A percentile compares a stretch with the other conserved stretches of the same genome.
These are phyloP conservation scores for Drosophila aldrichi DNA, from an alignment of 2,888 invertebrate genomes.

Conservation along the genomic window DNA sequence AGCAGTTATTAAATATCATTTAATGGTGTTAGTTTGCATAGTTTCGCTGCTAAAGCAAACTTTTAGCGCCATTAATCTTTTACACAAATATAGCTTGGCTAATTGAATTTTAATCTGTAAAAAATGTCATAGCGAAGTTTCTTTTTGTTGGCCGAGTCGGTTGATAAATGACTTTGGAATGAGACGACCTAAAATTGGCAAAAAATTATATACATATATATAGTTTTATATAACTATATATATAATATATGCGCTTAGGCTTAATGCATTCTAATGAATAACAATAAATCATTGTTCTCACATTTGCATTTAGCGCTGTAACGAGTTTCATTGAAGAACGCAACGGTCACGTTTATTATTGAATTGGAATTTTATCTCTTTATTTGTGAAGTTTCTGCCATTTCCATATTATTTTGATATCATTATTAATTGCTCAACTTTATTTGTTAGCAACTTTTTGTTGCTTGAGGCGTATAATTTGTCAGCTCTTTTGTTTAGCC, in stretches of 20 bases:
- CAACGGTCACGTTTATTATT: slow-evolving; percentile 36
- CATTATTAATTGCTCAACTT: slow-evolving; percentile 46
- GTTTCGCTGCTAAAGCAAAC: neutral
- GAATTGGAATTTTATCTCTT: slow-evolving; percentile 11
- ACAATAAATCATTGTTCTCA: slow-evolving; percentile 47
- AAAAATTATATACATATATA: neutral
- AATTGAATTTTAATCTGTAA: slow-evolving; percentile 42
- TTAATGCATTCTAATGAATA: slow-evolving; percentile 50
- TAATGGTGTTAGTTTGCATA: neutral
- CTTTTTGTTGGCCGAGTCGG: slow-evolving; percentile 3
- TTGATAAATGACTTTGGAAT: slow-evolving; percentile 57
- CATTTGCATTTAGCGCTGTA: slow-evolving; percentile 61
- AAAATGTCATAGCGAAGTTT: slow-evolving; percentile 49
- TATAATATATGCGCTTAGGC: slow-evolving; percentile 21
- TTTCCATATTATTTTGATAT: slow-evolving; percentile 31
- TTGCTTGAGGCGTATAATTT: slow-evolving; percentile 22
- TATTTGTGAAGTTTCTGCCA: slow-evolving; percentile 30
- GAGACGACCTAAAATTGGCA: slow-evolving; percentile 32
- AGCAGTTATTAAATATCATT: neutral
- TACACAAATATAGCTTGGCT: neutral
- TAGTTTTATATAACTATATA: too few species aligned
- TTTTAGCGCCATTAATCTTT: slow-evolving; percentile 42
- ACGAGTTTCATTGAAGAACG: slow-evolving; percentile 56
- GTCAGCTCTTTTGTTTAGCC: slow-evolving; percentile 28
- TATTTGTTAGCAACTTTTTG: slow-evolving; percentile 8